phyloP scores from a whole-genome alignment of 1,140 invertebrate species.

The Brachionus calyciflorus region DNA sequence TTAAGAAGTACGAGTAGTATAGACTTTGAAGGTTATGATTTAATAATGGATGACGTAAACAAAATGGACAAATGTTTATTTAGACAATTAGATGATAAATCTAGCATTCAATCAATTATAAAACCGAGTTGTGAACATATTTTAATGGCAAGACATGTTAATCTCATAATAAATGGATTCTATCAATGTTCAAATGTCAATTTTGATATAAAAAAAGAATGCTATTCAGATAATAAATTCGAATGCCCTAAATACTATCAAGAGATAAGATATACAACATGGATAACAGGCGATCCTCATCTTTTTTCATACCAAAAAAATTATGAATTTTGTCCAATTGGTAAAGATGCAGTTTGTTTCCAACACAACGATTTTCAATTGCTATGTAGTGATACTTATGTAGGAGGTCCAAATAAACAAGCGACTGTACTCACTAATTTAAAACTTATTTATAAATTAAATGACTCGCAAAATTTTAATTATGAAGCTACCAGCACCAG shows the following conservation, averaged over 20 bases:
- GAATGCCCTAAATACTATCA: background rate
- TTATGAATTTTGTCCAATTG: slow-evolving; percentile 3
- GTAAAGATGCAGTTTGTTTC: background rate
- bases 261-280: background rate
- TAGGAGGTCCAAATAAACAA: background rate
- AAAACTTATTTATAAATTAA: background rate
- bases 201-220: background rate
- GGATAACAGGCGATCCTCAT: slow-evolving; percentile 18
- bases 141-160: background rate
- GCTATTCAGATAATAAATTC: background rate
- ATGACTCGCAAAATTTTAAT: background rate
- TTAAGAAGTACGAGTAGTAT: background rate
- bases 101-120: background rate
- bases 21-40: background rate
- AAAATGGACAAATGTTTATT: slow-evolving; percentile 4
- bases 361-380: background rate
- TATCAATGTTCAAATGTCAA: background rate
- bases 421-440: too few species aligned
- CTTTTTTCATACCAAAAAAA: slow-evolving; percentile 11
- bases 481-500: background rate
- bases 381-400: background rate
- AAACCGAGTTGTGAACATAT: background rate
- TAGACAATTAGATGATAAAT: background rate
- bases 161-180: background rate
- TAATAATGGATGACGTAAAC: background rate